Evolutionary conservation across 2,113 vertebrate genomes (phyloP).

Genomic region (Siphamia tubifer): DNA sequence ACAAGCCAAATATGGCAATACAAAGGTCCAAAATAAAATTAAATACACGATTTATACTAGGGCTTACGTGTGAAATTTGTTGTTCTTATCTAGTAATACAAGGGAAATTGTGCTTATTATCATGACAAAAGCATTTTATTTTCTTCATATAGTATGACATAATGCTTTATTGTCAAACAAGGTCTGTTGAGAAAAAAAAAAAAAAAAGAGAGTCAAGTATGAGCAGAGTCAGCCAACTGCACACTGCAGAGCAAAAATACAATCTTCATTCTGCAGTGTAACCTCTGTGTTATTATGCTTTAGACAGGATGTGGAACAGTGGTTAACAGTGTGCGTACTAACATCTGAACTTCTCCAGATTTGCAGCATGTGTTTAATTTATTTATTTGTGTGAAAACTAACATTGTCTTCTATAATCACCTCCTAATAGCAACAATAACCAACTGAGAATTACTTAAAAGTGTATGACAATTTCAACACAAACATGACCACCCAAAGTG

Average conservation of each 20-base stretch:
- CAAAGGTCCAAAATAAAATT: too few species aligned
- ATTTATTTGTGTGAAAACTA: slow-evolving; percentile 1
- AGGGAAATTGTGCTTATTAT: not conserved
- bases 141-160: not conserved
- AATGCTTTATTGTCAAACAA: not conserved
- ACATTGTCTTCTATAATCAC: not conserved
- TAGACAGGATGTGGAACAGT: slow-evolving; percentile 63
- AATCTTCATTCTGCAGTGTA: slow-evolving; percentile 47
- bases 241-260: slow-evolving; percentile 39
- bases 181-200: too few species aligned
- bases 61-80: not conserved
- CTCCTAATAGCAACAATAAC: slow-evolving; percentile 29
- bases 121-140: not conserved
- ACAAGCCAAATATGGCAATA: slow-evolving; percentile 17
- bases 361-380: slow-evolving; percentile 14
- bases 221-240: slow-evolving; percentile 25
- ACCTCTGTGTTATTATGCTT: slow-evolving; percentile 49
- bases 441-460: slow-evolving; percentile 20
- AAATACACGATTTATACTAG: slow-evolving; percentile 8
- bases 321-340: slow-evolving; percentile 40
- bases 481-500: slow-evolving; percentile 43
- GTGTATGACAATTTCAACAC: slow-evolving; percentile 4
- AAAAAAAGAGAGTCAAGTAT: not conserved
- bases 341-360: slow-evolving; percentile 58
- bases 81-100: not conserved